These are phyloP conservation scores for Temnothorax nylanderi DNA, from an alignment of 1,140 invertebrate genomes.

Conservation along the genomic window DNA sequence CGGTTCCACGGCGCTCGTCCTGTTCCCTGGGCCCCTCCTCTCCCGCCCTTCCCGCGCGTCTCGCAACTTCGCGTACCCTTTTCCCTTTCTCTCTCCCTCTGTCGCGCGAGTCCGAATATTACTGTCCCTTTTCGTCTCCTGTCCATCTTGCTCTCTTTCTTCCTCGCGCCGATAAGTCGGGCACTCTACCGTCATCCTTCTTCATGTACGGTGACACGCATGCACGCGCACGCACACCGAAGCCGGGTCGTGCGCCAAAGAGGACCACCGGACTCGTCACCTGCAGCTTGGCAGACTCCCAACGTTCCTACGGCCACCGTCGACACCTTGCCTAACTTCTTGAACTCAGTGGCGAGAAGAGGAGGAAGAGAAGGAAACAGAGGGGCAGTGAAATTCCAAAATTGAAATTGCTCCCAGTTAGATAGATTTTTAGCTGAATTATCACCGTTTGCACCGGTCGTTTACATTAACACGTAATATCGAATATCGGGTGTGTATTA, in stretches of 20 bases:
- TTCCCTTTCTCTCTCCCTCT: constrained; percentile 40
- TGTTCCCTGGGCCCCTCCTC: neutral
- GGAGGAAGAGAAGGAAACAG: neutral
- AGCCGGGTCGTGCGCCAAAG: constrained; percentile 61
- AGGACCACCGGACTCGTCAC: constrained; percentile 83
- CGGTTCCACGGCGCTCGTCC: constrained; percentile 47
- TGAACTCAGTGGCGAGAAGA: neutral
- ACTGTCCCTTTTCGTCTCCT: neutral
- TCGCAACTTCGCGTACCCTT: neutral
- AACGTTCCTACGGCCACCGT: constrained; percentile 74
- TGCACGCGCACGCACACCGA: constrained; percentile 63
- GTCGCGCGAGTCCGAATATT: constrained; percentile 45
- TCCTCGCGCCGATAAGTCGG: constrained; percentile 9
- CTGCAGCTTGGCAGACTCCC: constrained; percentile 75
- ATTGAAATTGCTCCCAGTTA: constrained; percentile 38
- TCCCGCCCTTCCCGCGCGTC: neutral
- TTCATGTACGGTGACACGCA: constrained; percentile 64
- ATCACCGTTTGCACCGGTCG: neutral
- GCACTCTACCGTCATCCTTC: constrained; percentile 27
- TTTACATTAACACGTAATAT: neutral
- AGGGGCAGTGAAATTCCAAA: constrained; percentile 12
- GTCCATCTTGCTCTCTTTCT: constrained; percentile 31
- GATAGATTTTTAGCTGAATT: neutral
- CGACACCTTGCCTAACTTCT: constrained; percentile 79
- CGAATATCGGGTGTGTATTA: neutral